Conservation (phyloP, 1,140 invertebrate genomes). For the Cydia amplana region DNA sequence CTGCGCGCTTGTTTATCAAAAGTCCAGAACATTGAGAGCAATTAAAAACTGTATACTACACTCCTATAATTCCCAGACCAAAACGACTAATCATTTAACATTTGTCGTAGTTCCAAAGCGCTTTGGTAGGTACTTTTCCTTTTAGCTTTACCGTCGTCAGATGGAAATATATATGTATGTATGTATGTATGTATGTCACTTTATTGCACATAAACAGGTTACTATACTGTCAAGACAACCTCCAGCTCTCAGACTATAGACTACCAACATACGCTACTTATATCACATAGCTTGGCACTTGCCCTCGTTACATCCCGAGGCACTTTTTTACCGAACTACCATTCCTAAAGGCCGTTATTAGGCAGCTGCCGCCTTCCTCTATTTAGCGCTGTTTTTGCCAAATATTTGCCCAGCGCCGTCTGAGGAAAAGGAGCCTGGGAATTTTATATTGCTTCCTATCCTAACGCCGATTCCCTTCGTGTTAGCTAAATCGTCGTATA, state of each 20-base stretch:
- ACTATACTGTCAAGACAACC: neutral
- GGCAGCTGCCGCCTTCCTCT: slow-evolving; percentile 16
- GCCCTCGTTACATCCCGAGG: slow-evolving; percentile 15
- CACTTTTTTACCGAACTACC: slow-evolving; percentile 25
- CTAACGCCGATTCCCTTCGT: neutral
- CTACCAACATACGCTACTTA: neutral
- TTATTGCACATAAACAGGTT: too few species aligned
- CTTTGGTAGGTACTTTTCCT: too few species aligned
- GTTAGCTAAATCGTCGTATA: neutral
- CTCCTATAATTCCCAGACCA: too few species aligned
- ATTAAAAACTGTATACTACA: too few species aligned
- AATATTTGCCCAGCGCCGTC: slow-evolving; percentile 18
- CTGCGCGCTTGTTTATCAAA: too few species aligned
- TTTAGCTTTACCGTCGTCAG: too few species aligned
- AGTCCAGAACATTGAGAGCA: too few species aligned
- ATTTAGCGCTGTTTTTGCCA: slow-evolving; percentile 23
- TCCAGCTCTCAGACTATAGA: neutral
- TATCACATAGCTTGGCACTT: neutral
- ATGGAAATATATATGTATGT: too few species aligned
- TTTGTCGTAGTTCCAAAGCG: too few species aligned
- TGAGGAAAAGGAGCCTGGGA: neutral
- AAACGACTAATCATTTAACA: too few species aligned
- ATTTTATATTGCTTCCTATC: slow-evolving; percentile 23
- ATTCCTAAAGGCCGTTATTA: slow-evolving; percentile 24
- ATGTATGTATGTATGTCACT: too few species aligned